Evolutionary conservation across 2,888 invertebrate genomes (phyloP).

Genomic region (Drosophila macrospina): DNA sequence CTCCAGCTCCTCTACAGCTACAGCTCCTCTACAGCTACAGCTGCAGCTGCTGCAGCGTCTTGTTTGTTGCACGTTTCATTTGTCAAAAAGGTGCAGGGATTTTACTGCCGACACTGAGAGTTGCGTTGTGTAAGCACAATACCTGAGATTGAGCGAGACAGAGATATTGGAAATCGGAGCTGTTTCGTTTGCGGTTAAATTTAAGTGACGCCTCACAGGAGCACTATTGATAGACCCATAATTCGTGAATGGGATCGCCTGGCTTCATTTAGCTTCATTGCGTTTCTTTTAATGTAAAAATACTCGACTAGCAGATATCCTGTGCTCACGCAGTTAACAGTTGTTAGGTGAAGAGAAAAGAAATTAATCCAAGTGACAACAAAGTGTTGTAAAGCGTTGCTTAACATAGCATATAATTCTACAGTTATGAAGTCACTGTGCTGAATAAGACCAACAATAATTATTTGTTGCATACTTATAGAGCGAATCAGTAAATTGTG

Average conservation of each 20-base stretch:
- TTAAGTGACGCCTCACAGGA: background rate
- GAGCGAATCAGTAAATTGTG: no score
- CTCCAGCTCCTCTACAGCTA: slow-evolving; percentile 10
- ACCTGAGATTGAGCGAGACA: background rate
- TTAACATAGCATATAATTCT: background rate
- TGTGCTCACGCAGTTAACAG: background rate
- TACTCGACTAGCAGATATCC: background rate
- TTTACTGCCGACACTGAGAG: slow-evolving; percentile 49
- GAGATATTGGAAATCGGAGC: background rate
- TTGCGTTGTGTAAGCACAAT: background rate
- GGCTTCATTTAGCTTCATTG: background rate
- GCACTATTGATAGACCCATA: background rate
- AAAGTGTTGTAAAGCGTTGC: background rate
- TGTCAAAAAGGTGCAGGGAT: slow-evolving; percentile 66
- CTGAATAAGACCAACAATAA: background rate
- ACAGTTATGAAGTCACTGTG: background rate
- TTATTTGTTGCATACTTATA: background rate
- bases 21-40: slow-evolving; percentile 41
- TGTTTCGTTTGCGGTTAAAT: background rate
- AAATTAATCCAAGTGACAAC: background rate
- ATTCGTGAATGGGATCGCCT: background rate
- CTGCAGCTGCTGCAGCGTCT: slow-evolving; percentile 53
- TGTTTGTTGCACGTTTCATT: slow-evolving; percentile 76
- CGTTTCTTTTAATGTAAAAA: background rate
- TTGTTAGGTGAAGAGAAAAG: background rate